Evolutionary conservation across 2,113 vertebrate species (phyloP), one percentile per base, ranked within the genome.

Genomic region (Platycercus adscitus): DNA sequence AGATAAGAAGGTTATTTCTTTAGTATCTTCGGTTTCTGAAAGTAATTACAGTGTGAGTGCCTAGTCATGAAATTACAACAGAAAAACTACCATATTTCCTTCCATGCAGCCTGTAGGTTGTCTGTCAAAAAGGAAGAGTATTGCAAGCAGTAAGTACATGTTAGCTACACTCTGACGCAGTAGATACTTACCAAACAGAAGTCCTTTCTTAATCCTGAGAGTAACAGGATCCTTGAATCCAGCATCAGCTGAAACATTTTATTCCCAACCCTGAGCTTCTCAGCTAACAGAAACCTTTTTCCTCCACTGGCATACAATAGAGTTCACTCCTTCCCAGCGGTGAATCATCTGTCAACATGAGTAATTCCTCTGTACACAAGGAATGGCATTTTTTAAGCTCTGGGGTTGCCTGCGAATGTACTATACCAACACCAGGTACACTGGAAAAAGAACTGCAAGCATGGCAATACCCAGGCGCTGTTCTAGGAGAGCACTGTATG

Each of bases 221-320:
- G n/a, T 12, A 72, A 69, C 0, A 0, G 14, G 3, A 81, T 79
- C 8, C 29, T 75, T 66, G 28, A 70, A 71, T 6, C 2, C n/a
- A 39, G 41, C 60, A 58, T 73, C 37, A 91, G 28, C 6, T 5
- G 3, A 81, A 91, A 49, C 8, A 17, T 44, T 85, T 61, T 63
- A n/a, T 81, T 43, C 13, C 13, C 26, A 69, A 3, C 5, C 11
- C 58, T 52, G 24, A 60, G 10, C 17, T 71, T 68, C 44, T 94
- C n/a, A 28, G 28, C 18, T 44, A 43, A 49, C 6, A 68, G 43
- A 49, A 21, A 16, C 15, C 7, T 41, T 64, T 89, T 53, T 63
- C 13, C 16, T 47, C 7, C 11, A 10, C 16, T 24, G 10, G 10
- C 13, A 20, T 20, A 31, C 14, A 60, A 11, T 29, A 33, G 5